A percentile compares a stretch with the other conserved stretches of the same genome.
These are phyloP conservation scores for Xylota segnis DNA, from an alignment of 2,888 invertebrate species.

Conservation along the genomic window DNA sequence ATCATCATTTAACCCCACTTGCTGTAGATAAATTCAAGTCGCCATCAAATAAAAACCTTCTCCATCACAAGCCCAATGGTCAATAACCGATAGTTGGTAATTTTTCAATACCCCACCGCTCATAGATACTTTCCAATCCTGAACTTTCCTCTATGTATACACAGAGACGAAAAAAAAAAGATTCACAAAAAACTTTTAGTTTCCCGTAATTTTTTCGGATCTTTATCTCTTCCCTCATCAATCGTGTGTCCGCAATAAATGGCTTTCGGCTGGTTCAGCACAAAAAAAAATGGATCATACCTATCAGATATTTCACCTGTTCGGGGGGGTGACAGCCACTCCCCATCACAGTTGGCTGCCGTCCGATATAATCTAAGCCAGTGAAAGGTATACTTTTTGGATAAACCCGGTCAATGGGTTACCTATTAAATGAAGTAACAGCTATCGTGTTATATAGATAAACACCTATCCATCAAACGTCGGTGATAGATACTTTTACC, in stretches of 20 bases:
- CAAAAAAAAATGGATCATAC: background rate
- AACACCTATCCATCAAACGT: slow-evolving; percentile 14
- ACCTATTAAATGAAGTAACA: slow-evolving; percentile 26
- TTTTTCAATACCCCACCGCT: slow-evolving; percentile 15
- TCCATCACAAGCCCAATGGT: slow-evolving; percentile 24
- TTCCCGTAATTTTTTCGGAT: background rate
- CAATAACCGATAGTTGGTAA: slow-evolving; percentile 24
- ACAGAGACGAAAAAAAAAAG: background rate
- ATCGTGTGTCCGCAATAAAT: slow-evolving; percentile 41
- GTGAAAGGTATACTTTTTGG: slow-evolving; percentile 10
- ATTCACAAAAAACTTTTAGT: slow-evolving; percentile 16
- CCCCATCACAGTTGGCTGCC: background rate
- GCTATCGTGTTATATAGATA: slow-evolving; percentile 21
- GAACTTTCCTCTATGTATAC: slow-evolving; percentile 1
- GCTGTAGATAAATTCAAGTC: slow-evolving; percentile 30
- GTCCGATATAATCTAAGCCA: background rate
- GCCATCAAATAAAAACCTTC: slow-evolving; percentile 29
- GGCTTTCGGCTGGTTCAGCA: background rate
- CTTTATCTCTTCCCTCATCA: slow-evolving; percentile 26
- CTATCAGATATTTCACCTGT: slow-evolving; percentile 23
- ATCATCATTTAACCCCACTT: slow-evolving; percentile 26
- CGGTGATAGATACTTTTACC: slow-evolving; percentile 1
- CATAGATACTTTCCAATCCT: slow-evolving; percentile 7
- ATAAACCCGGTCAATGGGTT: slow-evolving; percentile 43
- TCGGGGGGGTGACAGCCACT: slow-evolving; percentile 14